These are phyloP conservation scores for Synanthedon myopaeformis DNA, from an alignment of 2,888 invertebrate genomes.

Conservation along the genomic window DNA sequence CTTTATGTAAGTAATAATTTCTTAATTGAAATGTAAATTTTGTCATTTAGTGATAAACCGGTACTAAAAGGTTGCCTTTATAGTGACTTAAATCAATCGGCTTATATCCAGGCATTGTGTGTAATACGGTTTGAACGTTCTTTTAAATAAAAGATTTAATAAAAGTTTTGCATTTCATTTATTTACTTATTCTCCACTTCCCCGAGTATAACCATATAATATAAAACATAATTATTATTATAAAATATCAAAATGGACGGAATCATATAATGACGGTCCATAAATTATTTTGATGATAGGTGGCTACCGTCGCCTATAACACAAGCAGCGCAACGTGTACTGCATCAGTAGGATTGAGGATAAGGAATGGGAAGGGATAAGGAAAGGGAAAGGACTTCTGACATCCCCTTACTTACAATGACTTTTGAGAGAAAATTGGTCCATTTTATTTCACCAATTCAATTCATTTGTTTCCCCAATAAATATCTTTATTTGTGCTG, in stretches of 20 bases:
- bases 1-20: too few relatives aligned
- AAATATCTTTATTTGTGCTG: slow-evolving; percentile 75
- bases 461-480: slow-evolving; percentile 65
- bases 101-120: slow-evolving; percentile 16
- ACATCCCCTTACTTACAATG: too few relatives aligned
- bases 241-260: slow-evolving; percentile 7
- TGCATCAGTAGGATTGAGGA: too few relatives aligned
- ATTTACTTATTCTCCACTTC: slow-evolving; percentile 1
- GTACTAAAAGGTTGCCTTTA: slow-evolving; percentile 26
- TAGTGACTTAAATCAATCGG: slow-evolving; percentile 22
- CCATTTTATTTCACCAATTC: too few relatives aligned
- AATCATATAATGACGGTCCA: not conserved
- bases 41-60: not conserved
- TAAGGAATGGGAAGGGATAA: too few relatives aligned
- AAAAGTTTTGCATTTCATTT: not conserved
- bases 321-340: not conserved
- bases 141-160: not conserved
- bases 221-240: too few relatives aligned
- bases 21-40: too few relatives aligned
- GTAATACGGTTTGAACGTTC: slow-evolving; percentile 31
- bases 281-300: too few relatives aligned
- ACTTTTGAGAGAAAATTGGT: too few relatives aligned
- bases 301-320: too few relatives aligned
- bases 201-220: too few relatives aligned
- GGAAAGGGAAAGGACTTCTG: too few relatives aligned